Base-by-base conservation (phyloP, 2,113 vertebrate species). In the Psilopsiagon aurifrons region DNA sequence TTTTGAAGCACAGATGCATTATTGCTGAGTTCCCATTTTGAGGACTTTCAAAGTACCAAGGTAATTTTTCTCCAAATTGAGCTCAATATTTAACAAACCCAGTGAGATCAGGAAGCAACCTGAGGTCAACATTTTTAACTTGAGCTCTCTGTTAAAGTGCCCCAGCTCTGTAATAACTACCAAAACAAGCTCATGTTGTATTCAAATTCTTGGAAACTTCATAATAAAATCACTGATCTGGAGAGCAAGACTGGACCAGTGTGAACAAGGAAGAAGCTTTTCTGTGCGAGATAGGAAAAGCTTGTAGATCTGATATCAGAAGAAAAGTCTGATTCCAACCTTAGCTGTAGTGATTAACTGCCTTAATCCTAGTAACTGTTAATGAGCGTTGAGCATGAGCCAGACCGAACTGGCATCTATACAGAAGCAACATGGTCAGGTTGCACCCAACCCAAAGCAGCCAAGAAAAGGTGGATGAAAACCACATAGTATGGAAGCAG, bases 41-140 rank as follows among this genome's bases (percentile, higher is more conserved):
- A 94, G 41, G n/a, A 28, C 70, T 93, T 91, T 95, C 95, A 91
- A 93, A 96, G 86, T 95, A 92, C 86, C 67, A 66, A 94, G 86
- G 94, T 96, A 96, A 96, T 96, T 92, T 96, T 96, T 97, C 87
- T 94, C 81, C 77, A 94, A 83, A 94, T 96, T 94, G 92, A 70
- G 91, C 86, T 96, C 95, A 96, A 95, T 96, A 80, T 96, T 97
- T 96, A 96, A 96, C 94, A 92, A 91, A 89, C 67, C 0, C 4
- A 94, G 25, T 69, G 70, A 95, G 69, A 94, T 94, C 86, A 91
- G 91, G 67, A 95, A 97, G 70, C 57, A 67, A 92, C 37, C 11
- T 5, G 14, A 94, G 92, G 94, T 96, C 91, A 96, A 87, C 63
- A 28, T 89, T 94, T 96, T 93, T 77, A 91, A 92, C 54, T 33